These are phyloP conservation scores for Nannospalax galili DNA, from an alignment of 2,113 vertebrate species.

Conservation along the genomic window DNA sequence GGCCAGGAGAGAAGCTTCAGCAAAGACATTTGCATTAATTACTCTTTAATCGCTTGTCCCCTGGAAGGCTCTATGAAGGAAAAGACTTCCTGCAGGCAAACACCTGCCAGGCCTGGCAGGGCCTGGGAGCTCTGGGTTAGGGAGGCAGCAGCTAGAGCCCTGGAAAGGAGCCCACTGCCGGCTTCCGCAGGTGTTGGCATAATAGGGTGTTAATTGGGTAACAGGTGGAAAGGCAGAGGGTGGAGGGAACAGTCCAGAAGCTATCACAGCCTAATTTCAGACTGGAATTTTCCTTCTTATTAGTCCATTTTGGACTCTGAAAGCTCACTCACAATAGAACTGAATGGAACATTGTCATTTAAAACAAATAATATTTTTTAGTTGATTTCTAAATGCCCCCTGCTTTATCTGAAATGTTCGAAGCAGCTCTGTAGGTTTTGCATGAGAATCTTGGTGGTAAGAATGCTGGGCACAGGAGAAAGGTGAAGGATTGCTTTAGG, in stretches of 20 bases:
- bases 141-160: neutral
- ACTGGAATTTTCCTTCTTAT: conserved; percentile 77
- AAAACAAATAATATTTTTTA: neutral
- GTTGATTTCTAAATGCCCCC: neutral
- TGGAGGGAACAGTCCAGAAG: neutral
- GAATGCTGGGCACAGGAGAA: neutral
- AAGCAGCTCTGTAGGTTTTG: neutral
- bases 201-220: conserved; percentile 68
- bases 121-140: neutral
- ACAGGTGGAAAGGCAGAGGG: conserved; percentile 72
- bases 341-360: neutral
- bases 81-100: conserved; percentile 43
- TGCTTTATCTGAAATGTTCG: neutral
- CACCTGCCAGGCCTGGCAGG: neutral
- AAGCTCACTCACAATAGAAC: neutral
- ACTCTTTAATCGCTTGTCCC: conserved; percentile 50
- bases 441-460: neutral
- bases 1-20: conserved; percentile 48
- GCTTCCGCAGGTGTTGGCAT: conserved; percentile 71
- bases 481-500: neutral
- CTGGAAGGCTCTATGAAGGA: conserved; percentile 51
- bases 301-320: neutral
- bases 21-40: conserved; percentile 59
- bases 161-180: neutral
- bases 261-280: conserved; percentile 62